Base-by-base conservation (phyloP, 2,113 vertebrate genomes). In the Corydoras maculifer region DNA sequence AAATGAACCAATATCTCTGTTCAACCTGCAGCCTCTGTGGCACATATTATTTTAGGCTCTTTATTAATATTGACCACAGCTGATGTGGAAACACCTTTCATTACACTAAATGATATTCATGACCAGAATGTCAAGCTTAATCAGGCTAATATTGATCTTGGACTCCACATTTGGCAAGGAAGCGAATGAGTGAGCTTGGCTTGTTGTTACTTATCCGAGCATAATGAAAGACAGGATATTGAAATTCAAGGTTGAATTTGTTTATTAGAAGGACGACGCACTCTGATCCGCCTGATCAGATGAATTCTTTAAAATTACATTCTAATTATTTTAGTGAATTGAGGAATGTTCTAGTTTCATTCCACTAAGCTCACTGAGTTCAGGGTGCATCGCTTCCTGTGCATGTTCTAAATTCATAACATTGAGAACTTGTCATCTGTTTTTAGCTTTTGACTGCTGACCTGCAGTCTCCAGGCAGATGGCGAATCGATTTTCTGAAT, bases 181-280 rank as follows among this genome's bases (percentile, higher is more conserved):
- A 10, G 59, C 29, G 18, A 48, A 65, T 65, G 29, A 66, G 10
- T 18, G 14, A 62, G 62, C 61, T 64, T 15, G 70, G 49, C 53
- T 32, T 49, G 53, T 73, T 51, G 58, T 65, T 72, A 62, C 51
- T 69, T 64, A 49, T 50, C 13, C 29, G 31, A 58, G 65, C 70
- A 58, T 70, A 79, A 76, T 79, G 70, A 76, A 79, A 76, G 48
- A 48, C 62, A 62, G 66, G 74, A 58, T 73, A 65, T 70, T 76
- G 30, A 14, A 30, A 79, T 66, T 73, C 74, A 79, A 79, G 77
- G 77, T 79, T 66, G 66, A 73, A 73, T 62, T 70, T 66, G 66
- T 79, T 71, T 50, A 51, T 0, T 12, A 54, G 51, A 67, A 79
- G 74, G 73, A 76, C 74, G 62, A 30, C 8, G 18, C 60, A 62